Evolutionary conservation across 2,888 invertebrate species (phyloP).

Genomic region (Zaprionus bogoriensis): DNA sequence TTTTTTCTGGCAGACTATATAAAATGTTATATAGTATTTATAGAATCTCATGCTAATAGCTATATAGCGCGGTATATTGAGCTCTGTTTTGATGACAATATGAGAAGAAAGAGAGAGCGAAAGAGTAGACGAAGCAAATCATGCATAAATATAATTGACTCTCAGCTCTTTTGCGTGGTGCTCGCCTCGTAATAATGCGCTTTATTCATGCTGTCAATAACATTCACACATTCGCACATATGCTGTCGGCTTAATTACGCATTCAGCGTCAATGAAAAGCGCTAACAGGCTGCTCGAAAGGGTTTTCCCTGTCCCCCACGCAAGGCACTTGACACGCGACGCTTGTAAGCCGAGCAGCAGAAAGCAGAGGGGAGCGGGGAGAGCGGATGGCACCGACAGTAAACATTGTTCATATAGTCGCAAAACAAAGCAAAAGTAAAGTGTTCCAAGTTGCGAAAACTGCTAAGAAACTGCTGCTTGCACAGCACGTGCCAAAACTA

Average conservation of each 20-base stretch:
- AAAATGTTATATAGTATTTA: slow-evolving; percentile 32
- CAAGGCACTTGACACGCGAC: slow-evolving; percentile 71
- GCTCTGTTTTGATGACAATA: neutral
- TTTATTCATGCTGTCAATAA: no score
- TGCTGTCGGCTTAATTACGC: slow-evolving; percentile 29
- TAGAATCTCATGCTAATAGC: slow-evolving; percentile 32
- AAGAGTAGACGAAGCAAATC: neutral
- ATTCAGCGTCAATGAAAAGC: slow-evolving; percentile 56
- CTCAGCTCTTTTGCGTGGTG: neutral
- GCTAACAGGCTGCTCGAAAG: slow-evolving; percentile 22
- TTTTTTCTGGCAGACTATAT: slow-evolving; percentile 15
- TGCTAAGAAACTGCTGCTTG: neutral
- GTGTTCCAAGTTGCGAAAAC: slow-evolving; percentile 5
- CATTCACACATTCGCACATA: no score
- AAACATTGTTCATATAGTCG: slow-evolving; percentile 6
- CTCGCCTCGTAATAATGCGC: no score
- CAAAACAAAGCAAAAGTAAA: slow-evolving; percentile 1
- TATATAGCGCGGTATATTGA: neutral
- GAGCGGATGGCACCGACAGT: neutral
- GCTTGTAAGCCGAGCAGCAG: slow-evolving; percentile 22
- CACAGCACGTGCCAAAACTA: neutral
- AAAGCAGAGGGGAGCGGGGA: neutral
- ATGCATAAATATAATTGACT: slow-evolving; percentile 24
- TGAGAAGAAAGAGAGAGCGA: no score
- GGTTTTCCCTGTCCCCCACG: slow-evolving; percentile 25